Base-by-base conservation (phyloP, 2,797 vertebrate genomes). In the Sebastes hopkinsi region DNA sequence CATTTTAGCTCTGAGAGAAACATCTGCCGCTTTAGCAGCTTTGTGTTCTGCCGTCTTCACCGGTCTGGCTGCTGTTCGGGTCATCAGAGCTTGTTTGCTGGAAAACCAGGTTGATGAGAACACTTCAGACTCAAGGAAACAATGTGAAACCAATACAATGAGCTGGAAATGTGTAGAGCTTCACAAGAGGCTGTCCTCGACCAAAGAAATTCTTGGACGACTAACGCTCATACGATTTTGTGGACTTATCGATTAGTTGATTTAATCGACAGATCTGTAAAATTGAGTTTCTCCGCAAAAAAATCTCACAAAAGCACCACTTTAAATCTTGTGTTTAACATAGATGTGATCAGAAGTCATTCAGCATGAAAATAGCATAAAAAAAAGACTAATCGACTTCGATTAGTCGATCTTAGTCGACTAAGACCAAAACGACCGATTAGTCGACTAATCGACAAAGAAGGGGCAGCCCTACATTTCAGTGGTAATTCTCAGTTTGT, bases 171-270 rank as follows among this genome's bases (percentile, higher is more conserved):
- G 23, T 16, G 27, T 10, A 8, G 54, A 20, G 32, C 54, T 12
- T 12, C 7, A 69, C 38, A 42, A 42, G 6, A 42, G 5, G 38
- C 38, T 7, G 42, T 46, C 16, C 16, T 46, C 42, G 0, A 46
- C 7, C 3, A 46, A 46, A 50, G 46, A 50, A 50, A 50, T 18
- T 46, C 42, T 46, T 46, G 1, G 42, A 16, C 16, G 42, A 46
- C 42, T 46, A 46, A 46, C 42, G 0, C 16, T 8, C 0, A 46
- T 16, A 7, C 6, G 6, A 16, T 18, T 46, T 46, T 18, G 0
- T 46, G 7, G 14, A 18, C 0, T 42, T 7, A 18, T 46, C 42
- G 42, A 50, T 18, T 18, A 50, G 46, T 20, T 1, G 18, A 20
- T 50, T 50, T 50, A 50, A 50, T 20, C 7, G 18, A 20, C 46